These are phyloP conservation scores for Diglossa brunneiventris DNA, from an alignment of 2,113 vertebrate species.

Conservation along the genomic window DNA sequence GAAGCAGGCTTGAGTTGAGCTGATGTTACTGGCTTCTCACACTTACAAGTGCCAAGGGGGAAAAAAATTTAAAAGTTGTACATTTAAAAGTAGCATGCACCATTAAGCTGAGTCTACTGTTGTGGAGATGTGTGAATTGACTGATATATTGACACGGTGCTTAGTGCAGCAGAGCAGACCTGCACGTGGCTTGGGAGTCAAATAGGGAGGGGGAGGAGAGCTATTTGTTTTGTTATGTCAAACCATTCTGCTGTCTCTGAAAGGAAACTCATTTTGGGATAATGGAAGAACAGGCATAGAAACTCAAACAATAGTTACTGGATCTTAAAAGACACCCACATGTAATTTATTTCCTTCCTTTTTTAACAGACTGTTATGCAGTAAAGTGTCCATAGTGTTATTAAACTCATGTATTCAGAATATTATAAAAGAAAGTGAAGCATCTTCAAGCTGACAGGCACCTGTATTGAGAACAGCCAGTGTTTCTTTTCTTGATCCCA, in stretches of 20 bases:
- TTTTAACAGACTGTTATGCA: slow-evolving; percentile 1
- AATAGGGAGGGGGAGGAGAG: slow-evolving; percentile 33
- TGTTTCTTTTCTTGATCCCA: not conserved
- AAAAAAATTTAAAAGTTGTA: slow-evolving; percentile 28
- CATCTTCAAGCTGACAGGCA: not conserved
- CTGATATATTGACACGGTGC: slow-evolving; percentile 45
- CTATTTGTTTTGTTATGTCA: slow-evolving; percentile 52
- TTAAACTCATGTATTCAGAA: slow-evolving; percentile 11
- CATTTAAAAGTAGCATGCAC: slow-evolving; percentile 16
- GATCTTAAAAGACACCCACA: not conserved
- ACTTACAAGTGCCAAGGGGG: not conserved
- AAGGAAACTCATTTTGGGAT: slow-evolving; percentile 59
- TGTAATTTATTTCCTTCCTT: slow-evolving; percentile 56
- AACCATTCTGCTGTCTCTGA: slow-evolving; percentile 54
- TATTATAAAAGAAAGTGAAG: slow-evolving; percentile 11
- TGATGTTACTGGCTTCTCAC: not conserved
- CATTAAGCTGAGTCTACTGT: slow-evolving; percentile 36
- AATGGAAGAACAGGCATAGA: slow-evolving; percentile 53
- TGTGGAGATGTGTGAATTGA: not conserved
- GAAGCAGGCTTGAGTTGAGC: not conserved
- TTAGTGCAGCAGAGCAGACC: slow-evolving; percentile 28
- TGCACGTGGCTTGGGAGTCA: slow-evolving; percentile 26
- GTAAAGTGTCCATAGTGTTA: slow-evolving; percentile 12
- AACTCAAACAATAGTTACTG: slow-evolving; percentile 36
- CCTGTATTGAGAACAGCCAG: not conserved